These are phyloP conservation scores for Eudemis profundana DNA, from an alignment of 2,888 invertebrate species.

Conservation along the genomic window DNA sequence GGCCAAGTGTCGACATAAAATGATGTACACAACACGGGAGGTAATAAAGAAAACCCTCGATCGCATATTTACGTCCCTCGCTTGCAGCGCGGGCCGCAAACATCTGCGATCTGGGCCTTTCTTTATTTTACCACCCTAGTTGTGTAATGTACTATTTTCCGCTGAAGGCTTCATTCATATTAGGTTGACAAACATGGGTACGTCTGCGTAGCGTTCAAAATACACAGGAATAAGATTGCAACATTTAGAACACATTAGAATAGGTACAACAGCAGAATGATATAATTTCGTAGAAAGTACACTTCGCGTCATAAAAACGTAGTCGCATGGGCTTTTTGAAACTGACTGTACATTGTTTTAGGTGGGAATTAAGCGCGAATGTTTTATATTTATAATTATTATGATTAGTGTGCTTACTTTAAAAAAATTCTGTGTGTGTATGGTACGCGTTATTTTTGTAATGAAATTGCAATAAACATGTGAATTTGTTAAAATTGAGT, in stretches of 20 bases:
- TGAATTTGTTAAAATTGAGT: slow-evolving; percentile 35
- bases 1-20: too few species aligned
- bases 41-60: too few species aligned
- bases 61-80: too few species aligned
- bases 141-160: too few species aligned
- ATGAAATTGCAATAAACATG: slow-evolving; percentile 42
- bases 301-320: not conserved
- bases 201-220: slow-evolving; percentile 10
- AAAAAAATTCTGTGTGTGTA: slow-evolving; percentile 33
- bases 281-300: slow-evolving; percentile 14
- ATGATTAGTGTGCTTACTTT: slow-evolving; percentile 32
- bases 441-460: slow-evolving; percentile 43
- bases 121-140: too few species aligned
- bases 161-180: not conserved
- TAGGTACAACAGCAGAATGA: not conserved
- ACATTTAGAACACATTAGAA: too few species aligned
- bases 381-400: slow-evolving; percentile 35
- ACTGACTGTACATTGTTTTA: slow-evolving; percentile 41
- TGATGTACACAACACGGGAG: too few species aligned
- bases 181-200: not conserved
- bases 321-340: slow-evolving; percentile 21
- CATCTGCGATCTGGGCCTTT: too few species aligned
- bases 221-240: not conserved
- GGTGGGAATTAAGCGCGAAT: slow-evolving; percentile 29
- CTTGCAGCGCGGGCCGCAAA: too few species aligned